Percentiles rank a stretch among this genome's conserved stretches.
Evolutionary conservation across 1,140 invertebrate genomes (phyloP).

Genomic region (Akabosia matsudoensis): DNA sequence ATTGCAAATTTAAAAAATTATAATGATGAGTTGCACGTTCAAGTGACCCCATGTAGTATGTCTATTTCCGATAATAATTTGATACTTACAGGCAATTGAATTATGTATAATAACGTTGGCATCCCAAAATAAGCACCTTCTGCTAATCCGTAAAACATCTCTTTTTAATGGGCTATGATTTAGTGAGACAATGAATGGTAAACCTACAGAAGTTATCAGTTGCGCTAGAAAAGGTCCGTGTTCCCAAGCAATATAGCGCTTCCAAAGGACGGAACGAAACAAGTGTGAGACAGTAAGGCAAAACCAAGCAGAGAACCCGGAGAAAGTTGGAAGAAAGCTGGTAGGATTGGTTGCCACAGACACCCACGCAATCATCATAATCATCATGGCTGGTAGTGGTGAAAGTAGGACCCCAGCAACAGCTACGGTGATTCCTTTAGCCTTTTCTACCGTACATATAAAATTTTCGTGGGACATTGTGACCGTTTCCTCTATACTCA

Average conservation of each 20-base stretch:
- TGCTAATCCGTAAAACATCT: not conserved
- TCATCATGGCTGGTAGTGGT: not conserved
- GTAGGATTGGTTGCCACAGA: constrained; percentile 38
- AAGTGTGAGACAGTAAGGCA: no score
- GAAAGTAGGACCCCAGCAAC: not conserved
- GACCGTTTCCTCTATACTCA: not conserved
- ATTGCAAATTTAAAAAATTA: no score
- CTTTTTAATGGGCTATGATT: not conserved
- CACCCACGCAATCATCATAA: constrained; percentile 38
- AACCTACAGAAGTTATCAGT: not conserved
- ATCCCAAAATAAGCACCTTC: not conserved
- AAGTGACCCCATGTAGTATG: no score
- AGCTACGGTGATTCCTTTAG: not conserved
- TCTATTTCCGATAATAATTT: no score
- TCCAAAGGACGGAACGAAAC: no score
- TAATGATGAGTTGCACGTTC: no score
- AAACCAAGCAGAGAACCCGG: constrained; percentile 1
- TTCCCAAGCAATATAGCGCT: no score
- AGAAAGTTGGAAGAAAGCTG: constrained; percentile 33
- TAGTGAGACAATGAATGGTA: constrained; percentile 12
- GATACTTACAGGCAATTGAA: no score
- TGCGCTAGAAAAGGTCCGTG: no score
- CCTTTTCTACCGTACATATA: not conserved
- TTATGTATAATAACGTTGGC: no score
- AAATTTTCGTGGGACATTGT: not conserved